Evolutionary conservation across 92 coral and sea anemone genomes (phyloP).

Genomic region (Plumapathes pennacea): DNA sequence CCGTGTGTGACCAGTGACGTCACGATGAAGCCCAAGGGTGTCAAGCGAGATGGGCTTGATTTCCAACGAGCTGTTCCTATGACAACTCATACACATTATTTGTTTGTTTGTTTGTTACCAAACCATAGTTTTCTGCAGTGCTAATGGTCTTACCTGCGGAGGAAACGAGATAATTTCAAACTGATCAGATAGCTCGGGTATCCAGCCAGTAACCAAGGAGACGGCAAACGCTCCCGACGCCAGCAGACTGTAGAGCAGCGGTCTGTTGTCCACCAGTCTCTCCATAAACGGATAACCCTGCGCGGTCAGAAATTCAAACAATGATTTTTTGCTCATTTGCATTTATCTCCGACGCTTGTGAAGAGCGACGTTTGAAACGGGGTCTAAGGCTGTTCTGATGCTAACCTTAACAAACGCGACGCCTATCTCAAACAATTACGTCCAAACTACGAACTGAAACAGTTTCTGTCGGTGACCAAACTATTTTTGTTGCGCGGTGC

Average conservation of each 20-base stretch:
- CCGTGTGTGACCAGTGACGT: no score
- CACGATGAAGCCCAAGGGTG: background rate
- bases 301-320: background rate
- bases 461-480: no score
- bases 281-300: conserved; percentile 99
- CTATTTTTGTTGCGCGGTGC: no score
- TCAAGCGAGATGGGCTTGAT: background rate
- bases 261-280: conserved; percentile 85
- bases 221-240: conserved; percentile 84
- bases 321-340: no score
- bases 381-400: no score
- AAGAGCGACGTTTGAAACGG: no score
- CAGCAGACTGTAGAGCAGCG: conserved; percentile 83
- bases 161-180: conserved; percentile 95
- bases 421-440: no score
- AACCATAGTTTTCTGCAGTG: background rate
- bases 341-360: no score
- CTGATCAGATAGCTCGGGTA: conserved; percentile 81
- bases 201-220: conserved; percentile 74
- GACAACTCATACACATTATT: background rate
- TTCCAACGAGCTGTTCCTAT: background rate
- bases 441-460: no score
- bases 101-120: background rate
- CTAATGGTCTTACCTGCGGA: conserved; percentile 59
- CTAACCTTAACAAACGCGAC: no score